phyloP scores from a whole-genome alignment of 2,888 invertebrate genomes.

The Microctonus hyperodae region DNA sequence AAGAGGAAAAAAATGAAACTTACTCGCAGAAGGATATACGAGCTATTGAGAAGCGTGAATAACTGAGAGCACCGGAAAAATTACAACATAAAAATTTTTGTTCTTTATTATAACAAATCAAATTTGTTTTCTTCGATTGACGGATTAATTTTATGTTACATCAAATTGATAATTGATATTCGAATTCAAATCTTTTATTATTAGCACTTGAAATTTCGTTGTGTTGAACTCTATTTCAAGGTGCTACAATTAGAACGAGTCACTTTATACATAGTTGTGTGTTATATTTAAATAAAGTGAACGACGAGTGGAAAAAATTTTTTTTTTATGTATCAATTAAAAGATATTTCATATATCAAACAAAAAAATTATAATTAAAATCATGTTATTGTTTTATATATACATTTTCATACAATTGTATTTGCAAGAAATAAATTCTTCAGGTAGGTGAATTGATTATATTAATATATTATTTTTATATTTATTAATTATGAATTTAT shows the following conservation, averaged over 20 bases:
- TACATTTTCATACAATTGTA: background rate
- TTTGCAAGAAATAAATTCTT: background rate
- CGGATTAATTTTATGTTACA: slow-evolving; percentile 7
- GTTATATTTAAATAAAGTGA: background rate
- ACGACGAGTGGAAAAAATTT: background rate
- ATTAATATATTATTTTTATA: too few relatives aligned
- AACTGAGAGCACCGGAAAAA: background rate
- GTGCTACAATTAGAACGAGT: background rate
- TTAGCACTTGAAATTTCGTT: background rate
- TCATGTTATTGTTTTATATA: background rate
- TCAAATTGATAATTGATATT: slow-evolving; percentile 17
- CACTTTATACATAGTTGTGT: background rate
- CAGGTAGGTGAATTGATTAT: slow-evolving; percentile 18
- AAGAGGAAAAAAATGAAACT: background rate
- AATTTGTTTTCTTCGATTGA: slow-evolving; percentile 11
- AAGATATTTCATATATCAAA: too few relatives aligned
- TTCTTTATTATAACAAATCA: slow-evolving; percentile 6
- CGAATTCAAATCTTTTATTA: slow-evolving; percentile 1
- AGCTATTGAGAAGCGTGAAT: background rate
- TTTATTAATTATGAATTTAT: background rate
- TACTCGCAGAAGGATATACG: background rate
- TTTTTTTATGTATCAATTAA: background rate
- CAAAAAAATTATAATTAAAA: too few relatives aligned
- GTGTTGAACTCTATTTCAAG: background rate
- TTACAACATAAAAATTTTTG: slow-evolving; percentile 9